Conservation (phyloP, 2,113 vertebrate species). For the Labrus mixtus region DNA sequence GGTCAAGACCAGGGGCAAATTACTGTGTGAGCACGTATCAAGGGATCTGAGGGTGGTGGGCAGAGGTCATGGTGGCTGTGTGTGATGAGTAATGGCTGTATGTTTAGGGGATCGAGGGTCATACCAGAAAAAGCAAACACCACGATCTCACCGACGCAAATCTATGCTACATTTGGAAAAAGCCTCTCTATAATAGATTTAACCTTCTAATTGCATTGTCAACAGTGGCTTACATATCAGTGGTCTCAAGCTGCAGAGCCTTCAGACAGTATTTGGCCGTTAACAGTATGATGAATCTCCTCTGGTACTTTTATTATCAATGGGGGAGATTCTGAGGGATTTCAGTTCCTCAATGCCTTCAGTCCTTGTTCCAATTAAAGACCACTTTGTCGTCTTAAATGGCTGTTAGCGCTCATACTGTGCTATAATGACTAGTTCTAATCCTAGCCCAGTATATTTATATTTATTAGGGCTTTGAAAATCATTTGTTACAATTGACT, state of each 20-base stretch:
- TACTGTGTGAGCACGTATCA: not conserved
- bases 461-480: constrained; percentile 35
- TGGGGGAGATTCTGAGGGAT: constrained; percentile 38
- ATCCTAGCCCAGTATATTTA: constrained; percentile 46
- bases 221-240: constrained; percentile 21
- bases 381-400: constrained; percentile 42
- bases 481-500: constrained; percentile 25
- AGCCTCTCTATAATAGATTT: constrained; percentile 22
- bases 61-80: constrained; percentile 15
- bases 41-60: not conserved
- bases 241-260: constrained; percentile 37
- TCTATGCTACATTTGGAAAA: constrained; percentile 7
- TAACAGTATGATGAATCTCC: constrained; percentile 34
- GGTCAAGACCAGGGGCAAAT: not conserved
- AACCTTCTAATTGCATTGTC: constrained; percentile 43
- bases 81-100: constrained; percentile 39
- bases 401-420: constrained; percentile 35
- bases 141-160: constrained; percentile 39
- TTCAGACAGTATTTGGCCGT: constrained; percentile 48
- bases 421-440: constrained; percentile 47
- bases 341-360: constrained; percentile 37
- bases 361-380: constrained; percentile 63
- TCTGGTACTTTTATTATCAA: constrained; percentile 17
- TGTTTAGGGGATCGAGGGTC: not conserved
- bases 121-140: constrained; percentile 13